phyloP scores from a whole-genome alignment of 2,113 vertebrate genomes.

The Dicrurus megarhynchus region DNA sequence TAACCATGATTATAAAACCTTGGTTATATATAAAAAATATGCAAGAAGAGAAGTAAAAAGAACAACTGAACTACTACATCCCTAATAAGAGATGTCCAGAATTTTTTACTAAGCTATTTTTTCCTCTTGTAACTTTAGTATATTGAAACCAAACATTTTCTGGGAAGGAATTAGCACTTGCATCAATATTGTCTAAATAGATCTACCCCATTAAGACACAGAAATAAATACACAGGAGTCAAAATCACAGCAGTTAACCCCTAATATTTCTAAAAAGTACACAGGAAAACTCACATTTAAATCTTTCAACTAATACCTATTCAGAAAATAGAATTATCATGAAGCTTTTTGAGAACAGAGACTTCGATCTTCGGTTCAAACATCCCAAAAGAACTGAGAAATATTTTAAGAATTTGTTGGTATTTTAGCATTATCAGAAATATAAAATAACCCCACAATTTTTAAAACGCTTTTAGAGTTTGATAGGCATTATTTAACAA shows the following conservation, averaged over 20 bases:
- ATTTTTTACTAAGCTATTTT: not conserved
- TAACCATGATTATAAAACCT: not conserved
- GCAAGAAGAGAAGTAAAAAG: not conserved
- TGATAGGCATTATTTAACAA: not conserved
- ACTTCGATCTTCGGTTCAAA: not conserved
- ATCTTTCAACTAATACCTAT: not conserved
- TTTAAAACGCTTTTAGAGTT: not conserved
- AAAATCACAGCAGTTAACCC: not conserved
- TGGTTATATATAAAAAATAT: not conserved
- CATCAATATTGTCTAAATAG: not conserved
- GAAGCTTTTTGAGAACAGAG: not conserved
- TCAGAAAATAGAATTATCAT: not conserved
- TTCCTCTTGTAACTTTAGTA: not conserved
- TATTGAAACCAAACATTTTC: not conserved
- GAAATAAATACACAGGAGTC: not conserved
- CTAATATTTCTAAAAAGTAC: not conserved
- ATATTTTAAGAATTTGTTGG: not conserved
- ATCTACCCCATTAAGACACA: not conserved
- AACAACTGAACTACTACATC: not conserved
- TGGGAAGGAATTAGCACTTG: not conserved
- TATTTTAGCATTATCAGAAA: conserved; percentile 17
- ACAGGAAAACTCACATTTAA: not conserved
- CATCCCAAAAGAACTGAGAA: not conserved
- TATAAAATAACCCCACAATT: not conserved
- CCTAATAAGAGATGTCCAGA: not conserved